Evolutionary conservation across 1,140 invertebrate species (phyloP).

Genomic region (Hypsibius dujardini): DNA sequence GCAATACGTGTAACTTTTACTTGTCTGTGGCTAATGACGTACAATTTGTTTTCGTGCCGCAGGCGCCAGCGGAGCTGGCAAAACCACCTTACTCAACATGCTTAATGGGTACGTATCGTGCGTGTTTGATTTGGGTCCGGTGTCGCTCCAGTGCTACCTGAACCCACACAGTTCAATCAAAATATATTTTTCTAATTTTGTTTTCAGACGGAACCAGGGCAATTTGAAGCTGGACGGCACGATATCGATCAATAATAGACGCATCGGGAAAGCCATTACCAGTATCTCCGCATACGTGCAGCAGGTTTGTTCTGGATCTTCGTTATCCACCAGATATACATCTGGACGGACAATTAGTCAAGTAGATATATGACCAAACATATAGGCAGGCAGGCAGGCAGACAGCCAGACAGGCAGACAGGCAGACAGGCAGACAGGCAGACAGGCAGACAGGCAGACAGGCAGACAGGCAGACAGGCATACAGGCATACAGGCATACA

Average conservation of each 20-base stretch:
- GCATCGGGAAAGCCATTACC: conserved; percentile 42
- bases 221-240: conserved; percentile 5
- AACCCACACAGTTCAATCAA: no score
- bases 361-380: no score
- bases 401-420: no score
- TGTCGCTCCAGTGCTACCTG: no score
- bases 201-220: conserved; percentile 44
- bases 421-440: no score
- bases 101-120: conserved; percentile 57
- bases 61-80: conserved; percentile 63
- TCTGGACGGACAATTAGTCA: no score
- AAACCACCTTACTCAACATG: conserved; percentile 80
- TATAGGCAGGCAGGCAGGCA: no score
- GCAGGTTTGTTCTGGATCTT: conserved; percentile 37
- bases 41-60: conserved; percentile 15
- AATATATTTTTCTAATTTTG: conserved; percentile 17
- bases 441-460: no score
- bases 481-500: no score
- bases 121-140: conserved; percentile 35
- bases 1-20: no score
- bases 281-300: conserved; percentile 79
- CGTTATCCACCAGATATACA: no score
- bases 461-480: no score
- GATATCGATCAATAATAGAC: conserved; percentile 30
- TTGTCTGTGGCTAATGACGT: conserved; percentile 18